Evolutionary conservation across 1,140 invertebrate species (phyloP).

Genomic region (Drosophila serrata): DNA sequence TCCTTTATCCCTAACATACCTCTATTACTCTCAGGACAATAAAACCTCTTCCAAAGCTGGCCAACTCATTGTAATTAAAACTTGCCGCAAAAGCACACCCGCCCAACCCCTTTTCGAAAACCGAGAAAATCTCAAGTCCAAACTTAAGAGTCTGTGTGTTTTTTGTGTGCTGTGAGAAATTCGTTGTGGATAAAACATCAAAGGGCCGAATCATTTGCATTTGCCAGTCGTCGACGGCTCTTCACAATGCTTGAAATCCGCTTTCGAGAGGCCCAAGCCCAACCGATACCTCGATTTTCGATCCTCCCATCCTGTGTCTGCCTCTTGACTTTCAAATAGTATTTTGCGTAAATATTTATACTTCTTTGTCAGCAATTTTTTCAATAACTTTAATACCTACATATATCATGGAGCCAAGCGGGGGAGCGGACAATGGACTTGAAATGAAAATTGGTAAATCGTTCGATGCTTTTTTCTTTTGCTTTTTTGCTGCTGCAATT

Average conservation of each 20-base stretch:
- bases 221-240: constrained; percentile 44
- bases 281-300: constrained; percentile 17
- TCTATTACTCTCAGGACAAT: background rate
- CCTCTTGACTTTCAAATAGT: constrained; percentile 72
- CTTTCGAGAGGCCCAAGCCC: constrained; percentile 16
- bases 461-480: constrained; percentile 19
- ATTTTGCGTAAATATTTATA: constrained; percentile 83
- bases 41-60: background rate
- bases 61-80: constrained; percentile 35
- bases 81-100: background rate
- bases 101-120: background rate
- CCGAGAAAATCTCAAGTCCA: constrained; percentile 24
- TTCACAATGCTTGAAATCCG: constrained; percentile 53
- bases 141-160: constrained; percentile 10
- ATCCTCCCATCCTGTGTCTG: constrained; percentile 18
- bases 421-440: constrained; percentile 60
- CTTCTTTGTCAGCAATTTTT: constrained; percentile 84
- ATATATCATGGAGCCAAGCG: constrained; percentile 61
- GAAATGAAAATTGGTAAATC: constrained; percentile 73
- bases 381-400: constrained; percentile 81
- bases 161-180: constrained; percentile 4
- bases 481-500: background rate
- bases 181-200: constrained; percentile 38
- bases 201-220: constrained; percentile 58
- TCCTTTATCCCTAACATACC: background rate